Conservation (phyloP, 2,888 invertebrate genomes). For the Brachyptera putata region DNA sequence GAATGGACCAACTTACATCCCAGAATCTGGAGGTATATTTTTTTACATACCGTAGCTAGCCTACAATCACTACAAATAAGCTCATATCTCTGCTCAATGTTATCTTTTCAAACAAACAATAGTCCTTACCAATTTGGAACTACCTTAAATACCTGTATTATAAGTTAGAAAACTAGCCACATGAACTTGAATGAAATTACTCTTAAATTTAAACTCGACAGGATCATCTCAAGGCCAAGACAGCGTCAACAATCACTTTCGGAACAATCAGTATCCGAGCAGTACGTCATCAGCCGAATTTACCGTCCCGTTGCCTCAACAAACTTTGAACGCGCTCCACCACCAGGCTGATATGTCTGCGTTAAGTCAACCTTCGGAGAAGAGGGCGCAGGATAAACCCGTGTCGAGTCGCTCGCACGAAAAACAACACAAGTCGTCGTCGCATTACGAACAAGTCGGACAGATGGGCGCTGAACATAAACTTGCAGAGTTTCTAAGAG, state of each 20-base stretch:
- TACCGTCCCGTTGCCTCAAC: slow-evolving; percentile 26
- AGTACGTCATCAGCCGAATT: slow-evolving; percentile 20
- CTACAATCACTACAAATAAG: no score
- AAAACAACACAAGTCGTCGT: slow-evolving; percentile 7
- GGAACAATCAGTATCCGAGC: slow-evolving; percentile 20
- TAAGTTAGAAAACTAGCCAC: no score
- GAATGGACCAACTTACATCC: slow-evolving; percentile 41
- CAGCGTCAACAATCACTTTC: slow-evolving; percentile 23
- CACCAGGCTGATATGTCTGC: slow-evolving; percentile 29
- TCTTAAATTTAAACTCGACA: no score
- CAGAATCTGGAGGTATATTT: slow-evolving; percentile 40
- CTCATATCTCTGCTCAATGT: no score
- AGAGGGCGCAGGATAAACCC: slow-evolving; percentile 9
- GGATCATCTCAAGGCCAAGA: slow-evolving; percentile 23
- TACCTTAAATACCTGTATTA: no score
- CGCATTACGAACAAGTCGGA: slow-evolving; percentile 5
- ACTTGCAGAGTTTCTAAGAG: slow-evolving; percentile 66
- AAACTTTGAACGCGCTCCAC: slow-evolving; percentile 21
- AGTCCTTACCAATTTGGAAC: no score
- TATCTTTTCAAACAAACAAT: no score
- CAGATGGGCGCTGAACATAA: slow-evolving; percentile 52
- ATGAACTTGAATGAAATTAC: no score
- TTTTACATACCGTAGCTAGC: no score
- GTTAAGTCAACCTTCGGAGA: slow-evolving; percentile 24
- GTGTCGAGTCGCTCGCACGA: neutral